These are phyloP conservation scores for Harlomillsia oculata DNA, from an alignment of 1,140 invertebrate genomes.

Conservation along the genomic window DNA sequence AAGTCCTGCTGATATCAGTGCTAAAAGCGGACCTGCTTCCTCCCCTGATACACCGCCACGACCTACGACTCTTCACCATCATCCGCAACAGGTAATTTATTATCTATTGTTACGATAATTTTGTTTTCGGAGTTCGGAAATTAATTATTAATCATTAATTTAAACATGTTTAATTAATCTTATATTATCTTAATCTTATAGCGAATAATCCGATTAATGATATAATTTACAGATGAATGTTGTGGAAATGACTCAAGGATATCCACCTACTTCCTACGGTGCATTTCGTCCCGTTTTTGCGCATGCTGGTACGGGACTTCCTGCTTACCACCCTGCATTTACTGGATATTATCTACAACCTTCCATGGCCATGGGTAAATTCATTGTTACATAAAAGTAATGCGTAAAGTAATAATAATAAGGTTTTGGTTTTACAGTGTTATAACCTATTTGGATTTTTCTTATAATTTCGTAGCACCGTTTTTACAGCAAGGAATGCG, in stretches of 20 bases:
- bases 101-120: too few relatives aligned
- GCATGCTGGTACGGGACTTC: conserved; percentile 16
- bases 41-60: conserved; percentile 29
- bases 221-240: conserved; percentile 12
- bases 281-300: conserved; percentile 21
- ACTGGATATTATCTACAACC: conserved; percentile 25
- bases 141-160: not conserved
- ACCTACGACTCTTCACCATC: conserved; percentile 3
- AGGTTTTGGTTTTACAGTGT: not conserved
- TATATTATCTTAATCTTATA: not conserved
- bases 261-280: conserved; percentile 26
- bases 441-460: not conserved
- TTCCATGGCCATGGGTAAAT: conserved; percentile 20
- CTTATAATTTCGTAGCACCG: not conserved
- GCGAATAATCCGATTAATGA: not conserved
- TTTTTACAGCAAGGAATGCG: conserved; percentile 5
- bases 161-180: not conserved
- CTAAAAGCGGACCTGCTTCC: conserved; percentile 8
- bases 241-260: conserved; percentile 15
- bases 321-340: conserved; percentile 20
- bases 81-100: conserved; percentile 4
- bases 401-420: not conserved
- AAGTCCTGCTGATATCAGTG: not conserved
- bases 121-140: too few relatives aligned
- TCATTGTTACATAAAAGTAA: not conserved